Base-by-base conservation (phyloP, 1,140 invertebrate genomes). In the Trichonephila clavata region DNA sequence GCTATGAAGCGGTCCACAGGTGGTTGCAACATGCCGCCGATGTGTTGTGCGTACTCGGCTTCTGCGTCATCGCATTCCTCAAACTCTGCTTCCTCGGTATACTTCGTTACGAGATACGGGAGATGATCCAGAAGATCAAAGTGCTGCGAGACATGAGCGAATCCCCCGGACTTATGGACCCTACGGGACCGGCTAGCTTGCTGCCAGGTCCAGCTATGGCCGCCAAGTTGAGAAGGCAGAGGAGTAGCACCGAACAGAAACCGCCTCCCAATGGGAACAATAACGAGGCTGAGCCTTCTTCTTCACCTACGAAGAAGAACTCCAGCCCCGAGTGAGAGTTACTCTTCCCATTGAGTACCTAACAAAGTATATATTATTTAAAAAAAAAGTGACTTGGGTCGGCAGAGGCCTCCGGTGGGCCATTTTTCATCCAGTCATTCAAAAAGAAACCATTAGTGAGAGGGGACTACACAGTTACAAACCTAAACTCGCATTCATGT, bases 31-130 rank as follows among this genome's bases (percentile, higher is more conserved):
- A 97, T 95, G 98, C 97, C 10, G 97, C 97, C 13, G 98, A 98
- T 95, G 96, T 98, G 50, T 96, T 98, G 14, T 98, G 98, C 95
- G 97, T 98, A 27, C 95, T 98, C 80, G 98, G 98, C 14, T 98
- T 98, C 95, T 98, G 98, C 96, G 98, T 98, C 63, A 97, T 98
- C 93, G 97, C 98, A 91, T 98, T 98, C 96, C 96, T 98, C 81
- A 98, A 98, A 96, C 96, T 98, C 94, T 98, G 98, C 96, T 98
- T 98, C 96, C 97, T 98, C 59, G 98, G 98, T 50, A 98, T 98
- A 95, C 96, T 98, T 61, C 96, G 96, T 93, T 98, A 98, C 96
- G 97, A 98, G 96, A 98, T 98, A 94, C 96, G 97, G 86, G 98
- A 98, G 95, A 98, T 98, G 98, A 98, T 98, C 95, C 98, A 98